Base-by-base conservation (phyloP, 2,113 vertebrate genomes). In the Anarhynchus alexandrinus region DNA sequence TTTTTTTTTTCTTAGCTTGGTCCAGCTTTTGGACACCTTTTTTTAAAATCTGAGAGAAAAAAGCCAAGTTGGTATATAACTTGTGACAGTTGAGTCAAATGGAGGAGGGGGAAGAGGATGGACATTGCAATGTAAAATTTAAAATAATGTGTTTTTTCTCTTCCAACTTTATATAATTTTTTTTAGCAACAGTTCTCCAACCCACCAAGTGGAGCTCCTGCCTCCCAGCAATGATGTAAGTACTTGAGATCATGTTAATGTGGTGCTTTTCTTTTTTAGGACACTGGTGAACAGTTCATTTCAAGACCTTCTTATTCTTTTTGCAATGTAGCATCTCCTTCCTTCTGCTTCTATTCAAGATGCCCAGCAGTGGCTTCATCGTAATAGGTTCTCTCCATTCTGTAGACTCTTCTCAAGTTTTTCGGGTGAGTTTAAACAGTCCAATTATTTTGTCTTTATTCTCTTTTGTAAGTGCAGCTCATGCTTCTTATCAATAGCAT, bases 351-450 rank as follows among this genome's bases (percentile, higher is more conserved):
- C 98, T 73, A 99, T 98, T 92, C 99, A 99, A 97, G 98, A 99
- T 40, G 98, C 98, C 80, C 99, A 99, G 98, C 98, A 99, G 97
- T 99, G 99, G 99, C 99, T 99, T 58, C 98, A 99, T 88, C 98
- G 97, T 58, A 99, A 99, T 97, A 97, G 99, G 92, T 99, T 99
- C 98, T 98, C 98, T 13, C 98, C 99, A 92, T 99, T 99, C 98
- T 99, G 98, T 96, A 98, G 99, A 95, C 98, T 99, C 96, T 99
- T 99, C 81, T 98, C 98, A 97, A 99, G 98, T 97, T 99, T 99
- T 98, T 98, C 99, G 58, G 99, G 99, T 99, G 98, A 96, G 97
- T 96, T 86, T 66, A 69, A 85, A 77, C 43, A 66, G 67, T 92
- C 55, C 77, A 49, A 54, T 62, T 82, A 29, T 42, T 86, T 45